Conservation (phyloP, 2,888 invertebrate species). For the Tipula vernalis region DNA sequence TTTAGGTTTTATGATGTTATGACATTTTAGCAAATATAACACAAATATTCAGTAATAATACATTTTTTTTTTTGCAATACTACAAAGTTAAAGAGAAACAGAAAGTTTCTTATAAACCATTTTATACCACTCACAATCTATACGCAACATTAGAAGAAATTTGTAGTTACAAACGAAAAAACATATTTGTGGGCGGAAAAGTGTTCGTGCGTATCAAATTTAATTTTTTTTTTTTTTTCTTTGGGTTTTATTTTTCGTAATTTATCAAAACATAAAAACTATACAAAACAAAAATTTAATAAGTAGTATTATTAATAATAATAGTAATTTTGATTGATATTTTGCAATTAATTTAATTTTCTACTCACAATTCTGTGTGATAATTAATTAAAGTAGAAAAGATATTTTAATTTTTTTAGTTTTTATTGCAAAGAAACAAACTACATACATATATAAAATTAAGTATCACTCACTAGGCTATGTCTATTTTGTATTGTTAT, state of each 20-base stretch:
- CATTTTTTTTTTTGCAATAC: not conserved
- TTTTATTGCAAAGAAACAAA: not conserved
- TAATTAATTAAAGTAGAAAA: not conserved
- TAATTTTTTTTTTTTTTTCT: not conserved
- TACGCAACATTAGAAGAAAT: not conserved
- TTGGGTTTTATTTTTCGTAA: not conserved
- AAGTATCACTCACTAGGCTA: not conserved
- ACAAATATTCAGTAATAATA: not conserved
- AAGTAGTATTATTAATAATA: not conserved
- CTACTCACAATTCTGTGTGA: not conserved
- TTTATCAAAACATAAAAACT: not conserved
- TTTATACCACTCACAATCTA: not conserved
- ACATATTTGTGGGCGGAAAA: not conserved
- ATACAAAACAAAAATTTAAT: not conserved
- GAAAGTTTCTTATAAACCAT: not conserved
- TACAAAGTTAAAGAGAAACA: not conserved
- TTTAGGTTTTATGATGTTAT: not conserved
- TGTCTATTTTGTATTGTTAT: not conserved
- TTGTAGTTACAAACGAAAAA: not conserved
- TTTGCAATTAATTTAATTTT: not conserved
- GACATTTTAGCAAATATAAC: not conserved
- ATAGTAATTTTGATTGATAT: constrained; percentile 4
- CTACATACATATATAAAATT: not conserved
- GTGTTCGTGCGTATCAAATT: not conserved
- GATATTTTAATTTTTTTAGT: not conserved